Evolutionary conservation across 2,113 vertebrate species (phyloP), one percentile per base, ranked within the genome.

Genomic region (Esox niger): DNA sequence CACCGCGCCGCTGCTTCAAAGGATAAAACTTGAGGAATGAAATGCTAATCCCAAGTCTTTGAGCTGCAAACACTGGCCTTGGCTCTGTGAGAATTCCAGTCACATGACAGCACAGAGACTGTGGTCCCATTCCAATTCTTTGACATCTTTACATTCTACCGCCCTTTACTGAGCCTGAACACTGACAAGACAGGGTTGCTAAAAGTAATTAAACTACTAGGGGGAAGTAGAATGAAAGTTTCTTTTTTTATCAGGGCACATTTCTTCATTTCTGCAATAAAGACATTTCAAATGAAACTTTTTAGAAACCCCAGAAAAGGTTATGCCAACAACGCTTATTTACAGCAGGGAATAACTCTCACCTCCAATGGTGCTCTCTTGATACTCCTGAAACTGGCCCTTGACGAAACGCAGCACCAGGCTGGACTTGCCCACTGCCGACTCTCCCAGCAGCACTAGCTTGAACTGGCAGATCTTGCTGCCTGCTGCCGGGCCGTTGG

Each of bases 311-410:
- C 52, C 23, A 57, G 55, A 57, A 43, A 38, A 26, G 25, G 13
- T 9, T 27, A 10, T 4, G 4, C 54, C 25, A 26, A 26, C 23
- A 27, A 27, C 27, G 8, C 23, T 27, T 6, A 25, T 27, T 15
- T 26, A 15, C 13, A 15, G 8, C 2, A 65, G 8, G 17, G 1
- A 66, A 29, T 52, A 59, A 17, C 38, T 29, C 92, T 88, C 81
- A 95, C 94, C 94, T 90, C 94, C 94, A 1, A 95, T 94, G 1
- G 94, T 95, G 91, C 94, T 95, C 85, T 95, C 94, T 82, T 95
- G 94, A 82, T 91, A 95, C 79, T 95, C 94, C 0, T 95, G 93
- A 79, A 95, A 95, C 66, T 95, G 94, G 17, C 93, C 93, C 84
- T 95, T 95, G 65, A 95, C 94, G 0, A 95, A 95, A 80, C 94